Conservation (phyloP, 2,797 vertebrate species). For the Mallotus villosus region DNA sequence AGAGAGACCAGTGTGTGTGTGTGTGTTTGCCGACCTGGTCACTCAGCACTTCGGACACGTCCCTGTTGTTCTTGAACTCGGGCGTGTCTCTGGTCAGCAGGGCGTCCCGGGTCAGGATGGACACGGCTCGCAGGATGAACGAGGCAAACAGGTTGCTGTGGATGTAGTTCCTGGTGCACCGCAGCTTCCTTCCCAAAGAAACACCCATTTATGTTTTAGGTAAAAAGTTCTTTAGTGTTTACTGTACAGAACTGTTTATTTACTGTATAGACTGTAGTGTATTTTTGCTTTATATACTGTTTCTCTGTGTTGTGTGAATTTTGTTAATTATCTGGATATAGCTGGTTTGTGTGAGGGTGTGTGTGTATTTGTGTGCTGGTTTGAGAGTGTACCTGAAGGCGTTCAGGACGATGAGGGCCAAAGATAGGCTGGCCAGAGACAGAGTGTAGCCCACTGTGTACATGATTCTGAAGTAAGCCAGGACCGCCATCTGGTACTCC, state of each 20-base stretch:
- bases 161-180: conserved; percentile 80
- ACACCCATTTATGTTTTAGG: not conserved
- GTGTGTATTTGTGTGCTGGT: not conserved
- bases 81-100: conserved; percentile 78
- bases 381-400: conserved; percentile 72
- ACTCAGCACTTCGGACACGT: conserved; percentile 33
- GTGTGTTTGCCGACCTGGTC: conserved; percentile 55
- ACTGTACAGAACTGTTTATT: too few relatives aligned
- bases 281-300: not conserved
- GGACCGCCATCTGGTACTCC: conserved; percentile 69
- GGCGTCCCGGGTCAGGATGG: conserved; percentile 76
- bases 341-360: not conserved
- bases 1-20: not conserved
- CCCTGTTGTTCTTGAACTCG: conserved; percentile 41
- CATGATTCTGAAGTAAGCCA: conserved; percentile 73
- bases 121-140: conserved; percentile 74
- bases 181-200: conserved; percentile 67
- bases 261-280: too few relatives aligned
- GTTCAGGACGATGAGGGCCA: conserved; percentile 74
- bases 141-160: conserved; percentile 81
- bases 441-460: conserved; percentile 83
- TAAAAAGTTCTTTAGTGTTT: too few relatives aligned
- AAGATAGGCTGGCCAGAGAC: conserved; percentile 71
- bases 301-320: not conserved
- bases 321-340: not conserved